These are phyloP conservation scores for Acronicta psi DNA, from an alignment of 2,888 invertebrate genomes.

Conservation along the genomic window DNA sequence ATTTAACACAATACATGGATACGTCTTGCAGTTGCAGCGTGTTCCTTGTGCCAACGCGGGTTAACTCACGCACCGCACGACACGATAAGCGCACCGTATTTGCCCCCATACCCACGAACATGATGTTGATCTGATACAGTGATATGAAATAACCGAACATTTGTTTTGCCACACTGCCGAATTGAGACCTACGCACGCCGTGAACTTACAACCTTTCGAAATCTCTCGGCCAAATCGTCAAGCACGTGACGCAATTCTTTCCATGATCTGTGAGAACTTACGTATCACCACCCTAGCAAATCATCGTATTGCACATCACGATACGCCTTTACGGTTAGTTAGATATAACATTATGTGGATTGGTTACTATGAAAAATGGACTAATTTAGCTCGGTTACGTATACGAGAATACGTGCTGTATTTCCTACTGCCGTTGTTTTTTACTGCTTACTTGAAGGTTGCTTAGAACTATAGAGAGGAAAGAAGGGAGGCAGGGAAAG, in stretches of 20 bases:
- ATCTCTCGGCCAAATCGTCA: constrained; percentile 59
- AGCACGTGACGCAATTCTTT: constrained; percentile 56
- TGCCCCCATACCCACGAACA: too few relatives aligned
- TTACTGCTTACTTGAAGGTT: too few relatives aligned
- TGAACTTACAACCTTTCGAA: constrained; percentile 65
- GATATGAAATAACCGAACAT: constrained; percentile 43
- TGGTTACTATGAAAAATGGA: constrained; percentile 35
- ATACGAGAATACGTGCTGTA: constrained; percentile 3
- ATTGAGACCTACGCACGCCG: constrained; percentile 29
- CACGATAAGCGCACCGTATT: too few relatives aligned
- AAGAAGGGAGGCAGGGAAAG: too few relatives aligned
- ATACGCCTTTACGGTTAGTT: constrained; percentile 28
- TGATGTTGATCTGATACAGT: constrained; percentile 34
- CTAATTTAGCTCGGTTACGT: constrained; percentile 38
- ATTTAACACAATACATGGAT: too few relatives aligned
- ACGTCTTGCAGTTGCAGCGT: too few relatives aligned
- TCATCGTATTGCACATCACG: constrained; percentile 18
- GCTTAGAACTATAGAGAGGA: too few relatives aligned
- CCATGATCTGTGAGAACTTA: constrained; percentile 23
- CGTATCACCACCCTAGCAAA: constrained; percentile 18
- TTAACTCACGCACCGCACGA: too few relatives aligned
- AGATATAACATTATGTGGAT: constrained; percentile 27
- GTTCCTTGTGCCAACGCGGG: too few relatives aligned
- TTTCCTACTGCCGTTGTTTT: constrained; percentile 33
- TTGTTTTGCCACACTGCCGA: constrained; percentile 48